These are phyloP conservation scores for Larimichthys polyactis DNA, from an alignment of 2,113 vertebrate genomes.

Conservation along the genomic window DNA sequence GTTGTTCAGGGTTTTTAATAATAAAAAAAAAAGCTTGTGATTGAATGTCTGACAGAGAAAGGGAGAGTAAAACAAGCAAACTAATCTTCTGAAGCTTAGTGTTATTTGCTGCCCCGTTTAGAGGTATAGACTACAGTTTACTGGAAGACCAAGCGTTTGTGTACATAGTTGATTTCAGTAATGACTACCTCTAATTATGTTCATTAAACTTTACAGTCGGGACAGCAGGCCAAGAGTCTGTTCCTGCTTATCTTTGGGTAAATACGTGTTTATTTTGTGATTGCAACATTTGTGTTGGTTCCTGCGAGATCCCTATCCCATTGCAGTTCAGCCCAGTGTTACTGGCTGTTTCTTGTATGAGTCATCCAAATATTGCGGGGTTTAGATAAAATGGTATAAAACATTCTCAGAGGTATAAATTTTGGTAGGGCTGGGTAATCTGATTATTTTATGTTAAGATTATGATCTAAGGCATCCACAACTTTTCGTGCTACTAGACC, in stretches of 20 bases:
- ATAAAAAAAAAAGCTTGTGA: neutral
- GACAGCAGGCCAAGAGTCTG: neutral
- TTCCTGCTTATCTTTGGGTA: slow-evolving; percentile 4
- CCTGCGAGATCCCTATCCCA: neutral
- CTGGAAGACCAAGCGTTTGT: slow-evolving; percentile 15
- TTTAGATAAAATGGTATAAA: neutral
- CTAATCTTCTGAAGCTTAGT: slow-evolving; percentile 1
- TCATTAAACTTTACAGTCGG: slow-evolving; percentile 20
- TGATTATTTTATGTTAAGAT: too few relatives aligned
- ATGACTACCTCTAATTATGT: slow-evolving; percentile 24
- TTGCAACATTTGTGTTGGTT: neutral
- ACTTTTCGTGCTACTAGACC: too few relatives aligned
- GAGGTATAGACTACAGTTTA: slow-evolving; percentile 10
- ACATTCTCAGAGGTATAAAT: neutral
- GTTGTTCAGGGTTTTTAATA: neutral
- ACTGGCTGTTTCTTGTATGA: neutral
- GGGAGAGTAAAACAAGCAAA: slow-evolving; percentile 6
- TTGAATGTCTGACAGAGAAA: neutral
- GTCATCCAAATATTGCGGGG: neutral
- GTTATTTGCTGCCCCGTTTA: slow-evolving; percentile 15
- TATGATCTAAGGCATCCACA: too few relatives aligned
- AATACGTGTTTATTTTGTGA: slow-evolving; percentile 17
- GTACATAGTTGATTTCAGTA: slow-evolving; percentile 35
- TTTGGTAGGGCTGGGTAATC: neutral
- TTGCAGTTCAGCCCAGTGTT: neutral